Base-by-base conservation (phyloP, 2,113 vertebrate genomes). In the Dolichallabes microphthalmus region DNA sequence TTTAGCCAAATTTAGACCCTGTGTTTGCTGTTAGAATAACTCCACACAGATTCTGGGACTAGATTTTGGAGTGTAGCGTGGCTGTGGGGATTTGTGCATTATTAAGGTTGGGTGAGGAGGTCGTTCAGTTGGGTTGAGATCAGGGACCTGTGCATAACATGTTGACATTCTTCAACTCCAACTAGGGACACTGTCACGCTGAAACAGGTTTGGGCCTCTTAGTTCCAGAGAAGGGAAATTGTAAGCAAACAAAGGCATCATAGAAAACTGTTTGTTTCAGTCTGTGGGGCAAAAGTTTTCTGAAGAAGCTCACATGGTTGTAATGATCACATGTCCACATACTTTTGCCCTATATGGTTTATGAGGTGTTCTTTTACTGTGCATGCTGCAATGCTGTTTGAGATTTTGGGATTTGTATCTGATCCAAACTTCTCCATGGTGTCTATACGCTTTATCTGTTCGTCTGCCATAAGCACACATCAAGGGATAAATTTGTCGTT, bases 401-500 rank as follows among this genome's bases (percentile, higher is more conserved):
- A 60, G 13, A 3, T 53, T 71, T 85, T 35, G 25, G 32, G 58
- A 50, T 27, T 74, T 12, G 27, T 63, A n/a, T 32, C 14, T 6
- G 20, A 7, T 58, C 13, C 32, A 73, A 3, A 73, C 53, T 10
- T 73, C 30, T 45, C 68, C 66, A 3, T 57, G 12, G n/a, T 77
- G 75, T 11, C 15, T 27, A 30, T 39, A n/a, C 50, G 4, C 17
- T 63, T 39, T 63, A 82, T 39, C 80, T 74, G 39, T 45, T 52
- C 7, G 25, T 77, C 58, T 60, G 50, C 71, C 77, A 80, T 76
- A 58, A 55, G 35, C 63, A 77, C 32, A 82, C 57, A 81, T 60
- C 22, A 77, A 74, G 22, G 35, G n/a, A 66, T 53, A 55, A 69
- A 82, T 50, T 71, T 82, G 79, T 63, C 52, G 77, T 50, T 61